Evolutionary conservation across 30 jellyfish, hydroid and myxozoan genomes (phyloP).

Genomic region (Hydra vulgaris): DNA sequence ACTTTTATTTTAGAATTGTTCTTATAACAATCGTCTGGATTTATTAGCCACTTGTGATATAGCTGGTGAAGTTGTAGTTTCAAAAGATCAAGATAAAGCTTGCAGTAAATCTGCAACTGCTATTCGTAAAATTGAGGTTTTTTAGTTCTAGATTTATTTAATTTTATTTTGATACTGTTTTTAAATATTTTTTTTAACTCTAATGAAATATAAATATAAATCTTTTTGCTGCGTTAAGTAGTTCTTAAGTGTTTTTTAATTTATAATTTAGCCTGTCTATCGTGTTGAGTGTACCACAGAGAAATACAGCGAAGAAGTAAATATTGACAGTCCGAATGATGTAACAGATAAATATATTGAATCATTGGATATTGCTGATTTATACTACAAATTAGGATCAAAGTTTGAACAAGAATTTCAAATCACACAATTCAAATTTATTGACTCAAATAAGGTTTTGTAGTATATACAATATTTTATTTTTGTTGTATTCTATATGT

Average conservation of each 20-base stretch:
- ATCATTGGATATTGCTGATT: neutral
- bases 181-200: neutral
- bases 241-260: too few relatives aligned
- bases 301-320: neutral
- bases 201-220: neutral
- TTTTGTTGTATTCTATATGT: neutral
- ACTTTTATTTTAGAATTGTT: slow-evolving; percentile 41
- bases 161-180: neutral
- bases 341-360: slow-evolving; percentile 8
- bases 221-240: too few relatives aligned
- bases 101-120: neutral
- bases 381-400: neutral
- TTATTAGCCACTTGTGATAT: slow-evolving; percentile 44
- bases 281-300: slow-evolving; percentile 21
- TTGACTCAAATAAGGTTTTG: slow-evolving; percentile 23
- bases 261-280: slow-evolving; percentile 45
- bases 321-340: neutral
- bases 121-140: slow-evolving; percentile 4
- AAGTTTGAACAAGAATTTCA: slow-evolving; percentile 1
- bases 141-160: neutral
- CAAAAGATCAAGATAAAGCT: slow-evolving; percentile 16
- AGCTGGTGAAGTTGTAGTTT: slow-evolving; percentile 64
- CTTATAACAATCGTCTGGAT: slow-evolving; percentile 47
- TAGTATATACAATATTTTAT: neutral
- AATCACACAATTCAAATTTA: neutral